phyloP scores from a whole-genome alignment of 2,888 invertebrate genomes.

The Lithophane semibrunnea region DNA sequence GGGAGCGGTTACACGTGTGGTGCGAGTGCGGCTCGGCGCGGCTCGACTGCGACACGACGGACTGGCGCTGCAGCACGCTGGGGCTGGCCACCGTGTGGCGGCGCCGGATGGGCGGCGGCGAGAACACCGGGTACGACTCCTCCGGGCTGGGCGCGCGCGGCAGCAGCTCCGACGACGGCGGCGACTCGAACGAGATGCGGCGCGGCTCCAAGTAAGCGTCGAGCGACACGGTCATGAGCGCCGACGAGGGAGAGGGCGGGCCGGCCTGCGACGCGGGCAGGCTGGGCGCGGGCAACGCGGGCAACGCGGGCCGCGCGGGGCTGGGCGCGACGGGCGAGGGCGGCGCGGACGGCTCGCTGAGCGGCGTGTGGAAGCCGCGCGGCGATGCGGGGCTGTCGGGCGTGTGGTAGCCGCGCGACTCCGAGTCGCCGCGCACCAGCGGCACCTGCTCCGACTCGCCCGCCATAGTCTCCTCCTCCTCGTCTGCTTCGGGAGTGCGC shows the following conservation, averaged over 20 bases:
- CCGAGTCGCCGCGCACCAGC: slow-evolving; percentile 90
- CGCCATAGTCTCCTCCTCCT: slow-evolving; percentile 82
- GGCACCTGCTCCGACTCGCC: slow-evolving; percentile 84
- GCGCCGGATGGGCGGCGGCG: slow-evolving; percentile 95
- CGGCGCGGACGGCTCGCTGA: slow-evolving; percentile 90
- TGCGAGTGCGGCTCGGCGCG: slow-evolving; percentile 94
- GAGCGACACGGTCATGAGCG: slow-evolving; percentile 95
- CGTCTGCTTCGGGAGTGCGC: slow-evolving; percentile 75
- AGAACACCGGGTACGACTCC: slow-evolving; percentile 96
- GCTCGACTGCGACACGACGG: slow-evolving; percentile 94
- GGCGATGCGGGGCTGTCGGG: slow-evolving; percentile 82
- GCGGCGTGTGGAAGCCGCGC: slow-evolving; percentile 95
- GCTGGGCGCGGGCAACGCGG: slow-evolving; percentile 84
- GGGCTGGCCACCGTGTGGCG: slow-evolving; percentile 90
- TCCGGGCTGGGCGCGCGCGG: slow-evolving; percentile 93
- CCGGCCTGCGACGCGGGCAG: slow-evolving; percentile 77
- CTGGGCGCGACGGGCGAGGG: slow-evolving; percentile 86
- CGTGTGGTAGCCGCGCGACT: slow-evolving; percentile 90
- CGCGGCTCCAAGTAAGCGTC: slow-evolving; percentile 96
- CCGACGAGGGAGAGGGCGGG: slow-evolving; percentile 95
- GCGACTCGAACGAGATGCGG: slow-evolving; percentile 95
- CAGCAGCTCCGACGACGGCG: slow-evolving; percentile 93
- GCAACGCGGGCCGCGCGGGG: slow-evolving; percentile 85
- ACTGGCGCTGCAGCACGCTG: slow-evolving; percentile 92
- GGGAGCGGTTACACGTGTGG: slow-evolving; percentile 95